These are phyloP conservation scores for Sterrhoptilus dennistouni DNA, from an alignment of 2,113 vertebrate genomes.

Conservation along the genomic window DNA sequence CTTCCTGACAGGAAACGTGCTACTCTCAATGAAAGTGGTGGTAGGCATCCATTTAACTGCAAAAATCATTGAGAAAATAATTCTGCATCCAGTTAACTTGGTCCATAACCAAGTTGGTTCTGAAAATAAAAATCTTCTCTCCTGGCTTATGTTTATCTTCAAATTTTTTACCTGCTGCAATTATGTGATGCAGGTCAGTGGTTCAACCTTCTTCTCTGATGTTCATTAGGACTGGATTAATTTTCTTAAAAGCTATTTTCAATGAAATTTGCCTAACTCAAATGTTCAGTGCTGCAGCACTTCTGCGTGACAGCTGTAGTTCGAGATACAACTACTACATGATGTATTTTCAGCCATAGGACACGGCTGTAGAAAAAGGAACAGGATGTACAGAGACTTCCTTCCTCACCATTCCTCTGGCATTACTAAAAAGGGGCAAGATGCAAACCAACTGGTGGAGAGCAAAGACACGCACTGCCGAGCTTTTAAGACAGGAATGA, in stretches of 20 bases:
- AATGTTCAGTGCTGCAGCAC: background rate
- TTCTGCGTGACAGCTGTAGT: background rate
- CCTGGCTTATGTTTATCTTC: background rate
- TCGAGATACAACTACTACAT: background rate
- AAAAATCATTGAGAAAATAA: background rate
- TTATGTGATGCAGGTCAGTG: background rate
- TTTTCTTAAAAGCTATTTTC: background rate
- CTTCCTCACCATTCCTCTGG: constrained; percentile 61
- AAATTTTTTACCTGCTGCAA: background rate
- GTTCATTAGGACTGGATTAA: background rate
- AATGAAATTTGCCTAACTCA: background rate
- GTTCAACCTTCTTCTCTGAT: background rate
- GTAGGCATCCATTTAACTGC: background rate
- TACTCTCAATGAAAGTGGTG: background rate
- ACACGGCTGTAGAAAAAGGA: background rate
- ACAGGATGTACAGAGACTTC: constrained; percentile 50
- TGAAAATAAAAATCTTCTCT: background rate
- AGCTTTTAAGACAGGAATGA: constrained; percentile 24
- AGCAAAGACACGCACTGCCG: background rate
- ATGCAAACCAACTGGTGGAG: background rate
- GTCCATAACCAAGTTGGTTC: background rate
- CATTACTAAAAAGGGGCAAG: constrained; percentile 35
- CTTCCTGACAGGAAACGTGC: background rate
- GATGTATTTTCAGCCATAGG: background rate
- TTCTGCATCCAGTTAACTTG: background rate